phyloP scores from a whole-genome alignment of 1,140 invertebrate genomes.

The Rhopalosiphum maidis region DNA sequence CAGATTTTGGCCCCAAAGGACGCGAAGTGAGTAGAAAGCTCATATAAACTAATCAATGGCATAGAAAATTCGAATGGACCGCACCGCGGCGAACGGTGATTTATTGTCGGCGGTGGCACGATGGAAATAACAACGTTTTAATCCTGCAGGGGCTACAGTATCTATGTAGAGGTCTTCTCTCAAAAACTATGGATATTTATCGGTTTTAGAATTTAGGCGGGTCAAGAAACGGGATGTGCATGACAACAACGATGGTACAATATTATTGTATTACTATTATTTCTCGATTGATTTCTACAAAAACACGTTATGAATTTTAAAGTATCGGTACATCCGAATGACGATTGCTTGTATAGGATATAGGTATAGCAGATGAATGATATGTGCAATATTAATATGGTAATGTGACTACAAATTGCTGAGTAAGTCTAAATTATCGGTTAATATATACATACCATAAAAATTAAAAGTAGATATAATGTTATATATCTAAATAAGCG shows the following conservation, averaged over 20 bases:
- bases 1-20: slow-evolving; percentile 33
- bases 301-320: background rate
- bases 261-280: background rate
- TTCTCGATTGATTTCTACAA: background rate
- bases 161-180: background rate
- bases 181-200: slow-evolving; percentile 27
- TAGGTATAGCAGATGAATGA: too few species aligned
- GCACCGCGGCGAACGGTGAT: background rate
- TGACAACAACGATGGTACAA: background rate
- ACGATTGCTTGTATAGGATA: too few species aligned
- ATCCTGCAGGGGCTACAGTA: background rate
- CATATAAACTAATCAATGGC: slow-evolving; percentile 36
- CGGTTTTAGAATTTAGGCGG: slow-evolving; percentile 16
- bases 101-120: background rate
- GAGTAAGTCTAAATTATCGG: too few species aligned
- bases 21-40: background rate
- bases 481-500: too few species aligned
- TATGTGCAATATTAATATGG: too few species aligned
- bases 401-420: too few species aligned
- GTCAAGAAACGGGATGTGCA: background rate
- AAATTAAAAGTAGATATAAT: too few species aligned
- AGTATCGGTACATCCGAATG: too few species aligned
- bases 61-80: slow-evolving; percentile 32
- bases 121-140: slow-evolving; percentile 23
- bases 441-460: too few species aligned